phyloP scores from a whole-genome alignment of 2,888 invertebrate genomes.

The Augochlorella aurata region DNA sequence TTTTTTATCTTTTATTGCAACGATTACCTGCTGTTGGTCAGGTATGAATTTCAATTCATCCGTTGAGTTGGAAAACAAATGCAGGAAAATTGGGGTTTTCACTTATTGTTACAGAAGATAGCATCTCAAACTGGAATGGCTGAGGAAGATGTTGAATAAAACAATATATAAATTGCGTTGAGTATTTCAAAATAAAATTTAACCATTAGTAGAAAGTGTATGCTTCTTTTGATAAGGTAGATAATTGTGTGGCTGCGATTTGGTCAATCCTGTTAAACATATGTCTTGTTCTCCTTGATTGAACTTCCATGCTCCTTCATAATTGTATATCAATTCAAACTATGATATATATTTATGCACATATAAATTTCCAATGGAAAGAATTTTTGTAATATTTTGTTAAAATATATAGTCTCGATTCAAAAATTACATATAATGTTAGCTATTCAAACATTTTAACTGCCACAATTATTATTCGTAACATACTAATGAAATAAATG shows the following conservation, averaged over 20 bases:
- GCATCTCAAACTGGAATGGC: conserved; percentile 73
- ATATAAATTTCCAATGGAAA: conserved; percentile 43
- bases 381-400: conserved; percentile 54
- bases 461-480: conserved; percentile 26
- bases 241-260: conserved; percentile 51
- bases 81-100: conserved; percentile 24
- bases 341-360: conserved; percentile 37
- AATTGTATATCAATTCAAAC: conserved; percentile 28
- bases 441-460: conserved; percentile 25
- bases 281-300: conserved; percentile 46
- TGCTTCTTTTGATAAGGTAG: conserved; percentile 66
- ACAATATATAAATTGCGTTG: conserved; percentile 65
- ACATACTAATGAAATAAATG: conserved; percentile 12
- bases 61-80: not conserved
- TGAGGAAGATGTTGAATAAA: conserved; percentile 79
- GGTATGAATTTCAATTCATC: conserved; percentile 77
- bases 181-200: conserved; percentile 72
- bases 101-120: conserved; percentile 74
- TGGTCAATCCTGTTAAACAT: conserved; percentile 41
- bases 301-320: conserved; percentile 59
- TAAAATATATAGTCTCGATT: conserved; percentile 44
- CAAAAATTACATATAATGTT: conserved; percentile 11
- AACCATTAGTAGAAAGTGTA: conserved; percentile 70
- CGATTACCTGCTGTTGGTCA: conserved; percentile 88
- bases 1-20: conserved; percentile 94